Percentiles rank a stretch among this genome's conserved stretches.
Evolutionary conservation across 2,888 invertebrate species (phyloP).

Genomic region (Suillia variegata): DNA sequence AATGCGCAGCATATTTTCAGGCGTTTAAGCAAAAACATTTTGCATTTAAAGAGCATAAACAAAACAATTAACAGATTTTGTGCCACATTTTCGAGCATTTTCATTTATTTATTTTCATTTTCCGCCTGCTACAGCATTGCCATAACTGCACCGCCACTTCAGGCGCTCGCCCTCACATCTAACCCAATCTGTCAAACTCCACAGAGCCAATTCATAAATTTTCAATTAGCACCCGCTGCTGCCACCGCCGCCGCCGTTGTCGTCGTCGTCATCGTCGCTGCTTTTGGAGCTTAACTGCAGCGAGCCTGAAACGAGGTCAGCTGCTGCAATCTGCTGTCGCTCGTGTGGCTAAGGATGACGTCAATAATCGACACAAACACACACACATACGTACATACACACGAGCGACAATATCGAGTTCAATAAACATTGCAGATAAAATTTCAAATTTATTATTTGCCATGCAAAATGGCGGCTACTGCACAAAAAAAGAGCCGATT

Average conservation of each 20-base stretch:
- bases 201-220: conserved; percentile 10
- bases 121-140: too few relatives aligned
- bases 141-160: too few relatives aligned
- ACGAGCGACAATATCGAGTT: conserved; percentile 5
- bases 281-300: too few relatives aligned
- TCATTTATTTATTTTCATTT: too few relatives aligned
- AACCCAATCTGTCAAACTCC: too few relatives aligned
- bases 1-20: too few relatives aligned
- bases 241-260: neutral
- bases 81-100: too few relatives aligned
- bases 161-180: too few relatives aligned
- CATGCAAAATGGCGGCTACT: neutral
- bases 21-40: too few relatives aligned
- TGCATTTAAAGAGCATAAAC: too few relatives aligned
- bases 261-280: too few relatives aligned
- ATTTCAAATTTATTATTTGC: neutral
- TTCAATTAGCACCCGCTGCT: conserved; percentile 8
- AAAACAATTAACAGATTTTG: too few relatives aligned
- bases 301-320: neutral
- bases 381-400: neutral
- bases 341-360: conserved; percentile 10
- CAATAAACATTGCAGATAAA: conserved; percentile 12
- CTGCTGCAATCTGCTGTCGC: conserved; percentile 4
- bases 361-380: conserved; percentile 7
- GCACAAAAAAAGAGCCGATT: neutral